Conservation (phyloP, 2,797 vertebrate genomes). For the Tiaroga cobitis region DNA sequence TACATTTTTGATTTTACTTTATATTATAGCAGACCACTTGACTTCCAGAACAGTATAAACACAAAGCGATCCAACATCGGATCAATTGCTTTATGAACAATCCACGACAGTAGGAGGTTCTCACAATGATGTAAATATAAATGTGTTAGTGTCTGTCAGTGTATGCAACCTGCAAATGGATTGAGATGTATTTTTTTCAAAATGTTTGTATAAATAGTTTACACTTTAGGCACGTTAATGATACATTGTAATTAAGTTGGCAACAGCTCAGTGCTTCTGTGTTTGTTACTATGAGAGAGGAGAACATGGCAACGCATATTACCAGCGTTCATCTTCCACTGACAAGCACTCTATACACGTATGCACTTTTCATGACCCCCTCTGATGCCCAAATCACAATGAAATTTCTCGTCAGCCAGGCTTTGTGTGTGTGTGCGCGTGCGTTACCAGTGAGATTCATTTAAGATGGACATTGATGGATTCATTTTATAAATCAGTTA, state of each 20-base stretch:
- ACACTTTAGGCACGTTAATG: slow-evolving; percentile 6
- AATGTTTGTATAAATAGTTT: neutral
- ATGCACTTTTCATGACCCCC: slow-evolving; percentile 72
- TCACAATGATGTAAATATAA: neutral
- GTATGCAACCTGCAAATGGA: neutral
- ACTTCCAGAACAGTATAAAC: no score
- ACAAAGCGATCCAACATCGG: neutral
- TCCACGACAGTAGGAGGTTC: neutral
- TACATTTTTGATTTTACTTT: neutral
- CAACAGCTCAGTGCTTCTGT: slow-evolving; percentile 10
- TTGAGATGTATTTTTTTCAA: neutral
- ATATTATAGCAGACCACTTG: neutral
- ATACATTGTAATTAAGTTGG: neutral
- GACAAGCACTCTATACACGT: slow-evolving; percentile 65
- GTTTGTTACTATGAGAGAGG: slow-evolving; percentile 45
- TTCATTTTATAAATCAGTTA: slow-evolving; percentile 66
- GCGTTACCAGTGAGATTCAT: slow-evolving; percentile 67
- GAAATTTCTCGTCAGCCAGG: slow-evolving; percentile 63
- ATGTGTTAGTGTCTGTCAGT: neutral
- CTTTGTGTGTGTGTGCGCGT: slow-evolving; percentile 47
- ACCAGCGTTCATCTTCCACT: slow-evolving; percentile 69
- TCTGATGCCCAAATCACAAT: slow-evolving; percentile 68
- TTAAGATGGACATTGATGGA: slow-evolving; percentile 68
- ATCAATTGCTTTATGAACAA: neutral
- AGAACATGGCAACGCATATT: slow-evolving; percentile 72